Percentiles rank a stretch among this genome's conserved stretches.
phyloP scores from a whole-genome alignment of 1,140 invertebrate genomes.

The Drosophila neocordata region DNA sequence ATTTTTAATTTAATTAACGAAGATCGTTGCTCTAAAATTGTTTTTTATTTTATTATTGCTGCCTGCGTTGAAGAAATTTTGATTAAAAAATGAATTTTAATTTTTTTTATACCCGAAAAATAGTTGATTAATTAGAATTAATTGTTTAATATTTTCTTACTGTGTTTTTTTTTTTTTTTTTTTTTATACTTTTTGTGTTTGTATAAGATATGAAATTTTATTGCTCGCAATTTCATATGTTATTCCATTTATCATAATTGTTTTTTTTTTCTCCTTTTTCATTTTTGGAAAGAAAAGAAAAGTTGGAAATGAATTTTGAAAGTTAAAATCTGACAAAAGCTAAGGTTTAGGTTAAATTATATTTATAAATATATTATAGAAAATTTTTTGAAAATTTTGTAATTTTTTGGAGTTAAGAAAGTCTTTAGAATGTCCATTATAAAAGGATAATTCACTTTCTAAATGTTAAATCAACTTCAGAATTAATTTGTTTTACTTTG shows the following conservation, averaged over 20 bases:
- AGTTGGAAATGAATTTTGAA: background rate
- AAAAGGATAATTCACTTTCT: too few species aligned
- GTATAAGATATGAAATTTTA: constrained; percentile 81
- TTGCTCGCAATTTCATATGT: constrained; percentile 81
- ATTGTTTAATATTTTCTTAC: constrained; percentile 48
- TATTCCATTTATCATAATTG: constrained; percentile 61
- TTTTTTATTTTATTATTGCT: constrained; percentile 41
- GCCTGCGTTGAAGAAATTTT: background rate
- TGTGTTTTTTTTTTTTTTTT: constrained; percentile 39
- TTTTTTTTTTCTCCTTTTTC: background rate
- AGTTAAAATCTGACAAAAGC: background rate
- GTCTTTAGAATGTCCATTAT: too few species aligned
- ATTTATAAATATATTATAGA: too few species aligned
- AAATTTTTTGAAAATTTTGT: too few species aligned
- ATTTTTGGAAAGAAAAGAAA: background rate
- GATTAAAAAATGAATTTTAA: background rate
- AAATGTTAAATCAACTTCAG: too few species aligned
- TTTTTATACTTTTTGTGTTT: constrained; percentile 66
- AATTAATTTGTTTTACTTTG: too few species aligned
- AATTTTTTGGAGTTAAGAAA: too few species aligned
- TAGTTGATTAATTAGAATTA: constrained; percentile 39
- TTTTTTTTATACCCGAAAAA: constrained; percentile 5
- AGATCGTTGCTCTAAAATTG: constrained; percentile 55
- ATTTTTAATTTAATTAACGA: constrained; percentile 48
- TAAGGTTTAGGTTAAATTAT: too few species aligned